Evolutionary conservation across 2,113 vertebrate genomes (phyloP).

Genomic region (Cyprichromis sp.): DNA sequence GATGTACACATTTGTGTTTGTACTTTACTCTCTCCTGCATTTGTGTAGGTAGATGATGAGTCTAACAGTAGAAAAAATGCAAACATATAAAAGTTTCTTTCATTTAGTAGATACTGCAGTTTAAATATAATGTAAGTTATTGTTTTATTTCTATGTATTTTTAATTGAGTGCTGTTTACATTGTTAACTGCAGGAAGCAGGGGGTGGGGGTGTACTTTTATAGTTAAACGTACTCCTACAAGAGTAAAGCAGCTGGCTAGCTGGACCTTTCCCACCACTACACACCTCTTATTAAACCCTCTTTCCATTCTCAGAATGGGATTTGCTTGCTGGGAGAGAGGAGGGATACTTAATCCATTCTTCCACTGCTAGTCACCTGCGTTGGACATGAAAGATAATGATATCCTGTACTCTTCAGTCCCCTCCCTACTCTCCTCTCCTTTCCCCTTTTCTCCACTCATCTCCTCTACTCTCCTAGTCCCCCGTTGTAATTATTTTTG

Average conservation of each 20-base stretch:
- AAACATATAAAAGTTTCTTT: not conserved
- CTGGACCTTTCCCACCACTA: not conserved
- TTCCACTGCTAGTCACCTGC: constrained; percentile 56
- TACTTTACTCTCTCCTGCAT: not conserved
- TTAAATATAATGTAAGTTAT: not conserved
- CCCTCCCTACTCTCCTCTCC: not conserved
- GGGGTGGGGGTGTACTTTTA: not conserved
- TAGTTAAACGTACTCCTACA: not conserved
- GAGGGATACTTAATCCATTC: constrained; percentile 33
- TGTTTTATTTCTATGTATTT: not conserved
- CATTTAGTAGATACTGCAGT: not conserved
- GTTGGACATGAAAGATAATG: constrained; percentile 48
- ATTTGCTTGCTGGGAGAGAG: constrained; percentile 18
- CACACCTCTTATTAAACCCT: constrained; percentile 31
- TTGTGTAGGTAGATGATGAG: not conserved
- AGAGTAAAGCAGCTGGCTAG: constrained; percentile 44
- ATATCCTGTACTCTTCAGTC: constrained; percentile 25
- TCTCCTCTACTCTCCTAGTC: not conserved
- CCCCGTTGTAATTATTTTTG: not conserved
- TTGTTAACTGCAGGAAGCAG: not conserved
- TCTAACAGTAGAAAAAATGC: not conserved
- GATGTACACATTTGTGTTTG: not conserved
- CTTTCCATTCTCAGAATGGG: constrained; percentile 19
- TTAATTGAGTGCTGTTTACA: not conserved
- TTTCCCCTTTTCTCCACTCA: not conserved